Percentiles rank a stretch among this genome's conserved stretches.
phyloP scores from a whole-genome alignment of 1,140 invertebrate species.

The Drosophila fuyamai region DNA sequence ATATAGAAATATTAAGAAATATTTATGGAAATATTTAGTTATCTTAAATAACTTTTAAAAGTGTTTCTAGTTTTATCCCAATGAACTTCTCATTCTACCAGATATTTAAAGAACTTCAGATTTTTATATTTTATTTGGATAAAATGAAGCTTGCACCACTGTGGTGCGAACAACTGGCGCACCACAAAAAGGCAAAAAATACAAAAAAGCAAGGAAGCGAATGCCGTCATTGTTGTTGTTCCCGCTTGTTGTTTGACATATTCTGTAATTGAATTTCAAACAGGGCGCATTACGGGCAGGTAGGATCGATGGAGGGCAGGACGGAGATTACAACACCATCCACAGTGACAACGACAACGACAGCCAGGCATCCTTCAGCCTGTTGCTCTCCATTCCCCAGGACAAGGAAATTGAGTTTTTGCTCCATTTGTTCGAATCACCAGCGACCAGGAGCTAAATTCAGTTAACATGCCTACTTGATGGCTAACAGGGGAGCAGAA shows the following conservation, averaged over 20 bases:
- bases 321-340: conserved; percentile 47
- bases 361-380: conserved; percentile 19
- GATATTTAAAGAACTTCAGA: no score
- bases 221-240: conserved; percentile 27
- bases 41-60: no score
- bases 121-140: neutral
- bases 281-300: conserved; percentile 14
- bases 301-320: neutral
- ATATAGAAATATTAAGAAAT: no score
- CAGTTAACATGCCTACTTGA: conserved; percentile 32
- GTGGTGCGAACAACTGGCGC: conserved; percentile 11
- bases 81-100: no score
- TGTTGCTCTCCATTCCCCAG: conserved; percentile 24
- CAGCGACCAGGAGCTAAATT: conserved; percentile 38
- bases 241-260: conserved; percentile 70
- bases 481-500: neutral
- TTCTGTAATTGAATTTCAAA: conserved; percentile 80
- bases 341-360: neutral
- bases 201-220: conserved; percentile 3
- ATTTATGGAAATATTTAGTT: no score
- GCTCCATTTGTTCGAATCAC: conserved; percentile 35
- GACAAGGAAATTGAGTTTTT: conserved; percentile 65
- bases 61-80: no score
- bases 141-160: conserved; percentile 15
- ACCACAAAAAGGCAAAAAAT: conserved; percentile 33